Percentiles rank a stretch among this genome's conserved stretches.
These are phyloP conservation scores for Plecotus auritus DNA, from an alignment of 2,113 vertebrate genomes.

Conservation along the genomic window DNA sequence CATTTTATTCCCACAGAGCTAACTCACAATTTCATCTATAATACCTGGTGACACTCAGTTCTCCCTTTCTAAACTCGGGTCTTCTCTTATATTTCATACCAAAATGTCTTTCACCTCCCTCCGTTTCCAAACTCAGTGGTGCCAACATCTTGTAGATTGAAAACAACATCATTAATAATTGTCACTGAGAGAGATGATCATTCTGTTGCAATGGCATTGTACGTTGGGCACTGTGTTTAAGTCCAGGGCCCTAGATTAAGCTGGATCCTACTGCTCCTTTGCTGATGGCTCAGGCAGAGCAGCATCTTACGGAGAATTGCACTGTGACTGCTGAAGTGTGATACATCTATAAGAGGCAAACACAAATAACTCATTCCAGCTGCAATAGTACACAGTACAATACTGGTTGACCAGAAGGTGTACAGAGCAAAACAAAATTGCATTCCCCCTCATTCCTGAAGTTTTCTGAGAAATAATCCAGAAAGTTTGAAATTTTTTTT, in stretches of 20 bases:
- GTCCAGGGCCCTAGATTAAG: neutral
- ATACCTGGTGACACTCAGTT: neutral
- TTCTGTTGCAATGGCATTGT: neutral
- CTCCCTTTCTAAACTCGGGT: neutral
- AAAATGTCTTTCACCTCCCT: neutral
- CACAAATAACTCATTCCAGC: neutral
- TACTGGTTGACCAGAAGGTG: neutral
- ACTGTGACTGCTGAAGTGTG: neutral
- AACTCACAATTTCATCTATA: neutral
- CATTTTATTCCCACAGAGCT: neutral
- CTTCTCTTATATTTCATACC: neutral
- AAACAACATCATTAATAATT: neutral
- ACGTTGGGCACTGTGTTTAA: neutral
- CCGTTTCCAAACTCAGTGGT: neutral
- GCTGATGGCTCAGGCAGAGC: neutral
- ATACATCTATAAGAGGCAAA: neutral
- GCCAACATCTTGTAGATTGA: neutral
- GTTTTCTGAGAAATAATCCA: neutral
- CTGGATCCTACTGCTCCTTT: neutral
- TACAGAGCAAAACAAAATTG: neutral
- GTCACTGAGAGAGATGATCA: neutral
- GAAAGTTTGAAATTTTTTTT: slow-evolving; percentile 40
- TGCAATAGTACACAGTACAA: fast-evolving
- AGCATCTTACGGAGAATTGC: neutral
- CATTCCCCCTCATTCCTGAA: neutral